phyloP scores from a whole-genome alignment of 2,113 vertebrate species.

The Crotalus tigris region DNA sequence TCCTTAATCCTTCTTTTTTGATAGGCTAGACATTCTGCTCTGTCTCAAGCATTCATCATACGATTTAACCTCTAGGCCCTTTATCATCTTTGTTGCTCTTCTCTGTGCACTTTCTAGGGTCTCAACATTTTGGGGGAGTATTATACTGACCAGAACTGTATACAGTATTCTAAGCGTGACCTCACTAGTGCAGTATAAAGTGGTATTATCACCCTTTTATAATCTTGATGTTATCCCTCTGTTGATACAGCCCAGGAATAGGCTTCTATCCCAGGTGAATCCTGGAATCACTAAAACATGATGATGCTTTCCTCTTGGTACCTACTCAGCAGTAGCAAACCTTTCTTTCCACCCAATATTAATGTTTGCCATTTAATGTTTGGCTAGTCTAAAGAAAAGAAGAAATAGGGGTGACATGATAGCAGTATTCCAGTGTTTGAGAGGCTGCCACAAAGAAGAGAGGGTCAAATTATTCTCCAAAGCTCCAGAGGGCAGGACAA shows the following conservation, averaged over 20 bases:
- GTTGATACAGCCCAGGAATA: not conserved
- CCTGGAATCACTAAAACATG: not conserved
- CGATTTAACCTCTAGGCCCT: not conserved
- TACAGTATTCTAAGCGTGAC: not conserved
- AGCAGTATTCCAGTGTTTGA: too few species aligned
- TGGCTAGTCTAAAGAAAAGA: too few species aligned
- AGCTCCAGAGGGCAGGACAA: too few species aligned
- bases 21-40: not conserved
- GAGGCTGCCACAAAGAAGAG: too few species aligned
- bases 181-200: not conserved
- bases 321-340: not conserved
- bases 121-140: not conserved
- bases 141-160: not conserved
- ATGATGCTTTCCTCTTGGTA: not conserved
- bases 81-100: not conserved
- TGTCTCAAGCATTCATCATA: not conserved
- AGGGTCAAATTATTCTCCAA: too few species aligned
- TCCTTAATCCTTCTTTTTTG: not conserved
- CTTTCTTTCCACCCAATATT: not conserved
- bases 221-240: not conserved
- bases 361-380: rapidly evolving
- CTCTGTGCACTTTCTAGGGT: not conserved
- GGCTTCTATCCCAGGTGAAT: not conserved
- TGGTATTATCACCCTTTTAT: not conserved
- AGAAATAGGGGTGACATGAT: too few species aligned